Conservation (phyloP, 2,113 vertebrate genomes). For the Jaculus jaculus region DNA sequence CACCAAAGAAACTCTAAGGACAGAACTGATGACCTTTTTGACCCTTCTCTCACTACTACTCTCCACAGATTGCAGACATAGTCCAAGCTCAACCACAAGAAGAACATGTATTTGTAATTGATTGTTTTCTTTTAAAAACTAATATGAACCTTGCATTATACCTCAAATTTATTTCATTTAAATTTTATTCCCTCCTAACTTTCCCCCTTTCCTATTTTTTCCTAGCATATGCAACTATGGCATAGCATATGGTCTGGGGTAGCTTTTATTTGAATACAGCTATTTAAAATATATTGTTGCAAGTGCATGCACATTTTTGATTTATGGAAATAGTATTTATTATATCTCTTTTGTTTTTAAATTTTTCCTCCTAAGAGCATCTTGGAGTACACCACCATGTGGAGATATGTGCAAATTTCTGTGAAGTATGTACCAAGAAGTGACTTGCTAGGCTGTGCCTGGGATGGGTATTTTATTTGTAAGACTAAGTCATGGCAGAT, state of each 20-base stretch:
- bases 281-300: conserved; percentile 48
- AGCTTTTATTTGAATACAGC: conserved; percentile 34
- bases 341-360: background rate
- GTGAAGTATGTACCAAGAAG: background rate
- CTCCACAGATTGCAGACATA: background rate
- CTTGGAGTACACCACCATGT: background rate
- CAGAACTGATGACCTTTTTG: background rate
- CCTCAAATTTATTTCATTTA: conserved; percentile 51
- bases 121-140: conserved; percentile 34
- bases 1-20: background rate
- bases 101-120: conserved; percentile 47
- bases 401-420: background rate
- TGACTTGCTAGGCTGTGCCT: conserved; percentile 2
- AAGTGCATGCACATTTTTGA: conserved; percentile 45
- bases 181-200: conserved; percentile 30
- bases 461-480: conserved; percentile 35
- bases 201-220: background rate
- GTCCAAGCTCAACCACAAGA: background rate
- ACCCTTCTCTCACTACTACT: background rate
- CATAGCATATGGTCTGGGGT: background rate
- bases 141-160: background rate
- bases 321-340: conserved; percentile 34
- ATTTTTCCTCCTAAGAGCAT: conserved; percentile 18
- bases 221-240: background rate
- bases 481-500: conserved; percentile 6